Evolutionary conservation across 2,888 invertebrate genomes (phyloP).

Genomic region (Thelaira solivaga): DNA sequence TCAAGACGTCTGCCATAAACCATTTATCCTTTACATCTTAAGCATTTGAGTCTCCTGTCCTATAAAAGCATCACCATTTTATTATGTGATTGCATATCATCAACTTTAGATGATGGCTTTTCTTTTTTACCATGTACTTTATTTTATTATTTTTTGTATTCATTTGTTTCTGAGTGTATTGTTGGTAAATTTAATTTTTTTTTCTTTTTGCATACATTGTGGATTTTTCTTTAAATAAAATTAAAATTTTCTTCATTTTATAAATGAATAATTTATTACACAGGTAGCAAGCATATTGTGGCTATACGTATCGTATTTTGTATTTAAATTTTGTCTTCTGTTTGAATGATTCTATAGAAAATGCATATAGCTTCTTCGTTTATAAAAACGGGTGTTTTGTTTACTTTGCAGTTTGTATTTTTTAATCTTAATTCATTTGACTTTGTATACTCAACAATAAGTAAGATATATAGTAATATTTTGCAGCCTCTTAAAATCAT

Average conservation of each 20-base stretch:
- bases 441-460: slow-evolving; percentile 34
- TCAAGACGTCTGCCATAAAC: slow-evolving; percentile 21
- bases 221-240: slow-evolving; percentile 33
- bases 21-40: slow-evolving; percentile 42
- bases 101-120: slow-evolving; percentile 25
- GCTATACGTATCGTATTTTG: slow-evolving; percentile 20
- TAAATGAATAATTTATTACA: slow-evolving; percentile 53
- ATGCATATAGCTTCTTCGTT: not conserved
- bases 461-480: slow-evolving; percentile 6
- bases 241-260: slow-evolving; percentile 13
- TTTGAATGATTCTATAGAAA: not conserved
- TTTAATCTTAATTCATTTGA: slow-evolving; percentile 35
- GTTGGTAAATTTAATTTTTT: slow-evolving; percentile 12
- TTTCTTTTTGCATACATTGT: not conserved
- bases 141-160: slow-evolving; percentile 4
- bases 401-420: not conserved
- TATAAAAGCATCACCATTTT: slow-evolving; percentile 24
- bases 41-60: slow-evolving; percentile 14
- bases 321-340: slow-evolving; percentile 18
- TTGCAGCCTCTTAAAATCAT: no score
- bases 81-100: slow-evolving; percentile 51
- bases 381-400: slow-evolving; percentile 14
- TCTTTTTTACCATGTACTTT: not conserved
- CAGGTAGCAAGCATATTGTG: slow-evolving; percentile 38
- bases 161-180: not conserved